A percentile compares a stretch with the other conserved stretches of the same genome.
phyloP scores from a whole-genome alignment of 2,797 vertebrate species.

The Chloroceryle inda region DNA sequence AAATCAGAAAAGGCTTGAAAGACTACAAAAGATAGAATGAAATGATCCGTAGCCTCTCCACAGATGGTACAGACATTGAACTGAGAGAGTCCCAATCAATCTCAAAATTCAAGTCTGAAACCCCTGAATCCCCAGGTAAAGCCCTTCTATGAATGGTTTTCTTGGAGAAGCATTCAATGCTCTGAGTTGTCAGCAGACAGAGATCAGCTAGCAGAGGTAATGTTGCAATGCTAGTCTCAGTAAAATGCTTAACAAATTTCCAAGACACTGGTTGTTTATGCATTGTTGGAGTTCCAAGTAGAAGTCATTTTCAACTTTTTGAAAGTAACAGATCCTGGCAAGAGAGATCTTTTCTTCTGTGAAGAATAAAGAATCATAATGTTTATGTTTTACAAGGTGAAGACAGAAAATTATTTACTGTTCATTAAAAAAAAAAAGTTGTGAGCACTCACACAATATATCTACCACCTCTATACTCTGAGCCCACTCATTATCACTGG shows the following conservation, averaged over 20 bases:
- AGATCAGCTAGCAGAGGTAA: not conserved
- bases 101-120: not conserved
- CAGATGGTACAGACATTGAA: not conserved
- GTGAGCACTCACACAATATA: not conserved
- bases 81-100: not conserved
- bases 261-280: not conserved
- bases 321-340: not conserved
- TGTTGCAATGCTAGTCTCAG: not conserved
- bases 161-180: not conserved
- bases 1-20: not conserved
- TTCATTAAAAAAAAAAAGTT: not conserved
- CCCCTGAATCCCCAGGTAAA: not conserved
- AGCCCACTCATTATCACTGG: not conserved
- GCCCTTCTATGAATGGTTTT: not conserved
- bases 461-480: not conserved
- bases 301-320: not conserved
- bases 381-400: not conserved
- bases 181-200: not conserved
- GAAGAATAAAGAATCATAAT: not conserved
- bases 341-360: not conserved
- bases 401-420: rapidly evolving
- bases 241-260: not conserved
- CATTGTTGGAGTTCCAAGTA: not conserved
- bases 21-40: not conserved
- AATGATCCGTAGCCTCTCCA: not conserved